These are phyloP conservation scores for Falco rusticolus DNA, from an alignment of 2,797 vertebrate species.

Conservation along the genomic window DNA sequence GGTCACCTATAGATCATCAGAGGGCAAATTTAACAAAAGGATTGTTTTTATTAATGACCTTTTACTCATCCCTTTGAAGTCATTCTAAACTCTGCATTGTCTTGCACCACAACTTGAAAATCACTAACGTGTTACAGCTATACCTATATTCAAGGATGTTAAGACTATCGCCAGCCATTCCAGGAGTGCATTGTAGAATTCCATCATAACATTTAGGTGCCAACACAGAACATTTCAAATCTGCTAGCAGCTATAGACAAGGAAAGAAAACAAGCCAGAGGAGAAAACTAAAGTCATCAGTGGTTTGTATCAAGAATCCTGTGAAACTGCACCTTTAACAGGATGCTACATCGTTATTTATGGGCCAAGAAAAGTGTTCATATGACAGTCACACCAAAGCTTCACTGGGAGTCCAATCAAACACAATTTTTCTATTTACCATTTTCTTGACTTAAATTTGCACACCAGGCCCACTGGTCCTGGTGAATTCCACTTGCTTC, in stretches of 20 bases:
- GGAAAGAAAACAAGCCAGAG: background rate
- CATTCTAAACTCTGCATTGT: background rate
- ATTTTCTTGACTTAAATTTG: background rate
- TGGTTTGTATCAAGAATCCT: background rate
- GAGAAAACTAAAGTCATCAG: background rate
- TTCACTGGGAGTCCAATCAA: background rate
- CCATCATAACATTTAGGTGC: background rate
- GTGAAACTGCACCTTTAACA: background rate
- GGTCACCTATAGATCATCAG: background rate
- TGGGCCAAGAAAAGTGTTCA: background rate
- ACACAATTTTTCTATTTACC: background rate
- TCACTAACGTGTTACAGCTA: background rate
- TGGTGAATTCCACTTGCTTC: background rate
- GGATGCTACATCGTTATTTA: background rate
- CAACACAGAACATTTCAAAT: background rate
- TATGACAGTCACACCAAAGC: background rate
- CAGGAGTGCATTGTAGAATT: background rate
- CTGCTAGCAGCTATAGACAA: background rate
- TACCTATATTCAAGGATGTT: background rate
- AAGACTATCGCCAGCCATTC: background rate
- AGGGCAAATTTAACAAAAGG: background rate
- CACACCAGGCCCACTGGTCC: background rate
- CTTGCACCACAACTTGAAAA: background rate
- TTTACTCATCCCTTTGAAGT: background rate
- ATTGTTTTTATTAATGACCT: background rate